Conservation (phyloP, 2,888 invertebrate genomes). For the Sarcophaga rosellei region DNA sequence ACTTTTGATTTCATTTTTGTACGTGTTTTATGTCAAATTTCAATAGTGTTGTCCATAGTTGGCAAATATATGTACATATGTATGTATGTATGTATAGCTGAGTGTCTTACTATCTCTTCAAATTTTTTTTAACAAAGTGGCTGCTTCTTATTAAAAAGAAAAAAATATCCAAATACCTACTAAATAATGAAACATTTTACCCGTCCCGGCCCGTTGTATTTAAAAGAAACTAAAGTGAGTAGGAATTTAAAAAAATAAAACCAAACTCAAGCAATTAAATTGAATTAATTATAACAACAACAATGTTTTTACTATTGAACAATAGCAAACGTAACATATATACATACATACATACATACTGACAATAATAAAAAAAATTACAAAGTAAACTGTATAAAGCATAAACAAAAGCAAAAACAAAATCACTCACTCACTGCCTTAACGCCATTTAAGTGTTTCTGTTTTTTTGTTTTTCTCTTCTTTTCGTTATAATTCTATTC, state of each 20-base stretch:
- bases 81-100: not conserved
- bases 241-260: not conserved
- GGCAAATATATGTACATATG: not conserved
- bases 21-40: conserved; percentile 65
- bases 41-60: conserved; percentile 45
- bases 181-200: too few species aligned
- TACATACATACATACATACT: not conserved
- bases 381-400: conserved; percentile 6
- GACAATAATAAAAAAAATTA: not conserved
- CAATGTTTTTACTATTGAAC: not conserved
- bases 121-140: not conserved
- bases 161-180: too few species aligned
- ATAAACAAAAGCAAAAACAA: not conserved
- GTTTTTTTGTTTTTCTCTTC: not conserved
- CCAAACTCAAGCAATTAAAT: conserved; percentile 17
- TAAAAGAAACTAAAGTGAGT: too few species aligned
- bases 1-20: conserved; percentile 66
- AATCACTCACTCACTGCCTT: conserved; percentile 34
- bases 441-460: conserved; percentile 39
- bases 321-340: conserved; percentile 10
- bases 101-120: not conserved
- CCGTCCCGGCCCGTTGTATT: too few species aligned
- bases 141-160: too few species aligned
- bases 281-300: conserved; percentile 21
- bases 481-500: conserved; percentile 38